Conservation (phyloP, 2,888 invertebrate genomes). For the Trichogramma evanescens region DNA sequence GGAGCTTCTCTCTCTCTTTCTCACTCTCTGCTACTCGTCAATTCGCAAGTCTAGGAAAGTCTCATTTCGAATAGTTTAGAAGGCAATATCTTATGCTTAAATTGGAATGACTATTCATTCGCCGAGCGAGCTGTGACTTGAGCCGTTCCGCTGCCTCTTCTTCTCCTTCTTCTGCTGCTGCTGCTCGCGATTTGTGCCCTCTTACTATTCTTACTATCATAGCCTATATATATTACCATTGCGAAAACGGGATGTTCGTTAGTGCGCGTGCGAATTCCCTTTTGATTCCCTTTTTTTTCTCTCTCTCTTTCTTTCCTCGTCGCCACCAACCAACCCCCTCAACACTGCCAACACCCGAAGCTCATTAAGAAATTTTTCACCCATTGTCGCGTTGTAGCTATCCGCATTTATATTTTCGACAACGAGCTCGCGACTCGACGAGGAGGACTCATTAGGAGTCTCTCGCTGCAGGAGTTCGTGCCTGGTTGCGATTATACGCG, state of each 20-base stretch:
- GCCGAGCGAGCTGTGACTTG: background rate
- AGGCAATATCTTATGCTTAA: slow-evolving; percentile 11
- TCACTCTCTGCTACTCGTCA: too few relatives aligned
- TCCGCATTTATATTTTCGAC: background rate
- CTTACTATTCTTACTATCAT: too few relatives aligned
- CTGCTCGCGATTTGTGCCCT: too few relatives aligned
- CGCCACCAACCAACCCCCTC: background rate
- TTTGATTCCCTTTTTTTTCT: background rate
- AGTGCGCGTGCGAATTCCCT: slow-evolving; percentile 1
- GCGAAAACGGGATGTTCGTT: slow-evolving; percentile 19
- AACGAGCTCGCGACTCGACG: background rate
- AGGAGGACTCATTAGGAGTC: too few relatives aligned
- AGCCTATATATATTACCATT: too few relatives aligned
- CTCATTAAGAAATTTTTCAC: slow-evolving; percentile 15
- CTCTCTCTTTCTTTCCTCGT: background rate
- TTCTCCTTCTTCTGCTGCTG: too few relatives aligned
- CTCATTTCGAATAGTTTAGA: slow-evolving; percentile 8
- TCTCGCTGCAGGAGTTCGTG: too few relatives aligned
- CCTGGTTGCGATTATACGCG: too few relatives aligned
- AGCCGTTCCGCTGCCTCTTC: too few relatives aligned
- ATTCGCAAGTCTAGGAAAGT: background rate
- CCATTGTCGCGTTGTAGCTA: slow-evolving; percentile 6
- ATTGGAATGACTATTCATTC: slow-evolving; percentile 15
- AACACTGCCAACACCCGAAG: slow-evolving; percentile 12
- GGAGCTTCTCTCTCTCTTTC: background rate